phyloP scores from a whole-genome alignment of 2,888 invertebrate genomes.

The Erebia aethiops region DNA sequence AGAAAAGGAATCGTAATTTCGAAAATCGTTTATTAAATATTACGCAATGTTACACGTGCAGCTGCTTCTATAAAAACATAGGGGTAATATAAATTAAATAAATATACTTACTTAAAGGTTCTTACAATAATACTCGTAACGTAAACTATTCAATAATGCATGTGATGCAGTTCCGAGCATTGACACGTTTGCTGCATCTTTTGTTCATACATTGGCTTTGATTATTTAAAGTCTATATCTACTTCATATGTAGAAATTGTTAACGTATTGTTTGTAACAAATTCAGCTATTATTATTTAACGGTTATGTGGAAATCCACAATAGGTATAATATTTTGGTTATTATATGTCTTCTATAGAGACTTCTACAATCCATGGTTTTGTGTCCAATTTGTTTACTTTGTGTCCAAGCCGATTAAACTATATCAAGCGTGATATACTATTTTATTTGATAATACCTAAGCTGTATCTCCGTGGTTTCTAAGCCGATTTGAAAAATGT shows the following conservation, averaged over 20 bases:
- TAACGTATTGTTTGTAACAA: background rate
- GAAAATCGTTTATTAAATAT: background rate
- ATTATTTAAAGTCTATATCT: slow-evolving; percentile 6
- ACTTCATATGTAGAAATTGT: background rate
- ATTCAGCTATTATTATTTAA: background rate
- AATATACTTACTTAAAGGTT: background rate
- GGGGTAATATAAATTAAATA: background rate
- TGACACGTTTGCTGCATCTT: slow-evolving; percentile 28
- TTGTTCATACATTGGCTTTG: slow-evolving; percentile 31
- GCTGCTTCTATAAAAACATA: background rate
- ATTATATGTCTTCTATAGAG: too few species aligned
- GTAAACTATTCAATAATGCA: slow-evolving; percentile 68
- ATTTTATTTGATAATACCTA: too few species aligned
- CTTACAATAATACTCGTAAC: slow-evolving; percentile 50
- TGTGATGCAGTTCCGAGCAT: slow-evolving; percentile 46
- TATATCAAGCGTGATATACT: too few species aligned
- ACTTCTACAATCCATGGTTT: too few species aligned
- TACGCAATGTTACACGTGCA: background rate
- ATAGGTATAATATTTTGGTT: too few species aligned
- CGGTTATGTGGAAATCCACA: too few species aligned
- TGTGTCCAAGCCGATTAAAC: too few species aligned
- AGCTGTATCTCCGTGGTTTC: too few species aligned
- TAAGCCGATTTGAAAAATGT: too few species aligned
- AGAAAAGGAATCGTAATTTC: too few species aligned
- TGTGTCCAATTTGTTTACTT: too few species aligned